Percentiles rank a stretch among this genome's conserved stretches.
phyloP scores from a whole-genome alignment of 2,113 vertebrate species.

The Geothlypis trichas region DNA sequence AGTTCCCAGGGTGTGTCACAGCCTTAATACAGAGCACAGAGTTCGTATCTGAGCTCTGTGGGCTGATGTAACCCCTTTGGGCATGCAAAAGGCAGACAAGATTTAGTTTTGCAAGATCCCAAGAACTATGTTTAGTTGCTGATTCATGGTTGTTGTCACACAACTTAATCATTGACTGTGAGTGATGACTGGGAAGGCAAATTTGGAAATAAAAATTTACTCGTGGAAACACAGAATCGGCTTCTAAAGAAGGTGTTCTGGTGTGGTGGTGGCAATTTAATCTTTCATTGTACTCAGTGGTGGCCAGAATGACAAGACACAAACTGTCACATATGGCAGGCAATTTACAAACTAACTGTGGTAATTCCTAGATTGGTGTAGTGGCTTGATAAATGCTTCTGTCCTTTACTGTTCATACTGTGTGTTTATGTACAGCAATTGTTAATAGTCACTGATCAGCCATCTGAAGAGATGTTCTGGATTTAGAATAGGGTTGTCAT shows the following conservation, averaged over 20 bases:
- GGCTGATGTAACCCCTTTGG: background rate
- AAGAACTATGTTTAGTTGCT: background rate
- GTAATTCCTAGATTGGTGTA: background rate
- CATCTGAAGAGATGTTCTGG: background rate
- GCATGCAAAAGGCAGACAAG: background rate
- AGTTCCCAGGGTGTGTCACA: background rate
- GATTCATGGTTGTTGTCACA: background rate
- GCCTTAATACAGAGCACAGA: background rate
- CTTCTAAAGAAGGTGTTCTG: background rate
- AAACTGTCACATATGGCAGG: background rate
- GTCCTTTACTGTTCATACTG: background rate
- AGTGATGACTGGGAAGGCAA: background rate
- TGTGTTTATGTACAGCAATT: background rate
- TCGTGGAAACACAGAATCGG: background rate
- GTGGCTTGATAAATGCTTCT: background rate
- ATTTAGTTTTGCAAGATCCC: background rate
- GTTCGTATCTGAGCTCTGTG: rapidly evolving
- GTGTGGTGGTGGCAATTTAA: background rate
- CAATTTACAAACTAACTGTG: background rate
- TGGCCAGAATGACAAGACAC: background rate
- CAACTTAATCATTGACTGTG: background rate
- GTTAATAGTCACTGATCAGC: background rate
- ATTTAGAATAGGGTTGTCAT: background rate
- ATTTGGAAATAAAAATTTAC: background rate
- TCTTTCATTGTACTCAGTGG: background rate